phyloP scores from a whole-genome alignment of 2,888 invertebrate species.

The Agonum fuliginosum region DNA sequence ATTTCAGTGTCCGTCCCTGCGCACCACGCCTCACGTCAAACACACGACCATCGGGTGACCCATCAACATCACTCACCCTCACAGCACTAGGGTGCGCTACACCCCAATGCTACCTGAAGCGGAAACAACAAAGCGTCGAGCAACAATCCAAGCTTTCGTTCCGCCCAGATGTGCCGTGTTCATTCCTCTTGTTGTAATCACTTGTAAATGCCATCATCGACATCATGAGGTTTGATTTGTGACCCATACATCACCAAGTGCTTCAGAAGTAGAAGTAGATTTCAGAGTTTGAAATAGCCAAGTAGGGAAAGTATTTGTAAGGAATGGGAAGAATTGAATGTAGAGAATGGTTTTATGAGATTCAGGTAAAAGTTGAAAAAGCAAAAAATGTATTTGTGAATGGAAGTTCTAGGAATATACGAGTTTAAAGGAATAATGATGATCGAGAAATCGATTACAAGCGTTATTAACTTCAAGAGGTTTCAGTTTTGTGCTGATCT shows the following conservation, averaged over 20 bases:
- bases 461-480: too few species aligned
- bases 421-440: neutral
- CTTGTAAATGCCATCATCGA: slow-evolving; percentile 59
- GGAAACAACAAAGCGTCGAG: slow-evolving; percentile 42
- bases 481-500: too few species aligned
- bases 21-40: neutral
- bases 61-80: too few species aligned
- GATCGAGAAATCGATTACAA: neutral
- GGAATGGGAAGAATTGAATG: too few species aligned
- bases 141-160: slow-evolving; percentile 40
- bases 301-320: neutral
- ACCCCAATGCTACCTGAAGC: slow-evolving; percentile 55
- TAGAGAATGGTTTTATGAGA: neutral
- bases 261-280: neutral
- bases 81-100: slow-evolving; percentile 24
- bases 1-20: neutral
- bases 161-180: slow-evolving; percentile 59
- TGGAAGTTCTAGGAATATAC: neutral
- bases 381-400: neutral
- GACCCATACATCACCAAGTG: slow-evolving; percentile 28
- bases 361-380: slow-evolving; percentile 2
- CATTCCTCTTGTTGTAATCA: slow-evolving; percentile 45
- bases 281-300: neutral
- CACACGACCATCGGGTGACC: neutral
- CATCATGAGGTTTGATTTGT: slow-evolving; percentile 51